A percentile compares a stretch with the other conserved stretches of the same genome.
phyloP scores from a whole-genome alignment of 2,888 invertebrate species.

The Onthophagus sagittarius region DNA sequence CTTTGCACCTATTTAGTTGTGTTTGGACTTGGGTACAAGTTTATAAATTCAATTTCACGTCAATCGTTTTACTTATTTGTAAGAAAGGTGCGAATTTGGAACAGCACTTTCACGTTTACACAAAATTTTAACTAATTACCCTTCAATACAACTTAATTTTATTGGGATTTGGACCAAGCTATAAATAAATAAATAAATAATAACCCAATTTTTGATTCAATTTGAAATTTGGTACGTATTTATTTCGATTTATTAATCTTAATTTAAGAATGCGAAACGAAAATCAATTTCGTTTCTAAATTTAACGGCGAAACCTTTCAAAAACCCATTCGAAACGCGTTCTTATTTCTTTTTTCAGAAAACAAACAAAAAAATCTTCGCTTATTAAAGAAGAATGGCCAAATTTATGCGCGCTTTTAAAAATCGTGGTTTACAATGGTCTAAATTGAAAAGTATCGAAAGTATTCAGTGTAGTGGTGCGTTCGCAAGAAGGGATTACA shows the following conservation, averaged over 20 bases:
- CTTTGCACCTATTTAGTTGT: background rate
- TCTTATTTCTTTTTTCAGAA: background rate
- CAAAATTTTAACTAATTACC: background rate
- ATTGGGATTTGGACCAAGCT: too few relatives aligned
- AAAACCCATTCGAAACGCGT: background rate
- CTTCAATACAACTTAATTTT: too few relatives aligned
- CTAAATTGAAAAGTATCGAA: background rate
- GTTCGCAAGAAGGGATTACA: background rate
- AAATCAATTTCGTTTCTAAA: too few relatives aligned
- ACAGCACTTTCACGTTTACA: background rate
- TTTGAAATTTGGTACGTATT: too few relatives aligned
- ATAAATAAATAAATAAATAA: too few relatives aligned
- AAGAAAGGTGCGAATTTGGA: background rate
- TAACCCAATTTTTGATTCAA: too few relatives aligned
- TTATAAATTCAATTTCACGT: background rate
- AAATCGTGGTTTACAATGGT: background rate
- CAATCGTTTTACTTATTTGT: background rate
- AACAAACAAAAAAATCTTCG: background rate
- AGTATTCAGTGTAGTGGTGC: background rate
- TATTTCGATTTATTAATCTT: too few relatives aligned
- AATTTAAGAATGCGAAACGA: too few relatives aligned
- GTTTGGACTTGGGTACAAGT: background rate
- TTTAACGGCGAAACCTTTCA: too few relatives aligned
- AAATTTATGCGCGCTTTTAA: background rate
- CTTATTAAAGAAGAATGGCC: background rate